phyloP scores from a whole-genome alignment of 2,113 vertebrate genomes.

The Aspidoscelis tigris region DNA sequence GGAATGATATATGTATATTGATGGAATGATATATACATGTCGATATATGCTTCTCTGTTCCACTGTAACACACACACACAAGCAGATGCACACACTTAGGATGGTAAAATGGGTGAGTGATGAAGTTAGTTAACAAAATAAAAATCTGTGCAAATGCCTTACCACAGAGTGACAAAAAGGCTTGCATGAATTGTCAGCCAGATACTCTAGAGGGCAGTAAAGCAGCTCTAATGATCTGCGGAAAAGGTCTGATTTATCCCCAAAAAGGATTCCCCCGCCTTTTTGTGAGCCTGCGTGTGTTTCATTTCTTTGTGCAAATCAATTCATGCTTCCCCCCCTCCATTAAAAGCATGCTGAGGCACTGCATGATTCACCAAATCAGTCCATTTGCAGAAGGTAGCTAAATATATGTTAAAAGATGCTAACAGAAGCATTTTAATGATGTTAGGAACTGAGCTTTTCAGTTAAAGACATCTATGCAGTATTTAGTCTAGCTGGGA shows the following conservation, averaged over 20 bases:
- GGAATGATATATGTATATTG: too few species aligned
- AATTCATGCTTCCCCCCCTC: slow-evolving; percentile 2
- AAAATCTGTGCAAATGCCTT: neutral
- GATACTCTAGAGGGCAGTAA: slow-evolving; percentile 35
- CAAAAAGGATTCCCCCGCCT: neutral
- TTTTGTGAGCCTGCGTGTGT: neutral
- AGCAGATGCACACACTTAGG: neutral
- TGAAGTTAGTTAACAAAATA: neutral
- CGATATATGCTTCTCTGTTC: neutral
- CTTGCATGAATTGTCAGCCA: neutral
- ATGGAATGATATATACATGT: neutral
- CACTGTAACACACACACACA: too few species aligned
- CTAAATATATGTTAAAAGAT: slow-evolving; percentile 37
- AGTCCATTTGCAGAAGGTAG: slow-evolving; percentile 24
- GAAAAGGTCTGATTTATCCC: too few species aligned
- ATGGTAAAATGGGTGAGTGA: neutral
- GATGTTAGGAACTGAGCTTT: neutral
- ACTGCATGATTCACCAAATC: slow-evolving; percentile 10
- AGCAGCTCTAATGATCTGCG: slow-evolving; percentile 16
- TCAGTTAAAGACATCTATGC: neutral
- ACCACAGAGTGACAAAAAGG: neutral
- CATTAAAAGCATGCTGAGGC: slow-evolving; percentile 30
- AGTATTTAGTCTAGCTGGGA: neutral
- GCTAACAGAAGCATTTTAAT: neutral
- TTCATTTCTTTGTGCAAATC: slow-evolving; percentile 9